phyloP scores from a whole-genome alignment of 2,797 vertebrate species.

The Adrianichthys oophorus region DNA sequence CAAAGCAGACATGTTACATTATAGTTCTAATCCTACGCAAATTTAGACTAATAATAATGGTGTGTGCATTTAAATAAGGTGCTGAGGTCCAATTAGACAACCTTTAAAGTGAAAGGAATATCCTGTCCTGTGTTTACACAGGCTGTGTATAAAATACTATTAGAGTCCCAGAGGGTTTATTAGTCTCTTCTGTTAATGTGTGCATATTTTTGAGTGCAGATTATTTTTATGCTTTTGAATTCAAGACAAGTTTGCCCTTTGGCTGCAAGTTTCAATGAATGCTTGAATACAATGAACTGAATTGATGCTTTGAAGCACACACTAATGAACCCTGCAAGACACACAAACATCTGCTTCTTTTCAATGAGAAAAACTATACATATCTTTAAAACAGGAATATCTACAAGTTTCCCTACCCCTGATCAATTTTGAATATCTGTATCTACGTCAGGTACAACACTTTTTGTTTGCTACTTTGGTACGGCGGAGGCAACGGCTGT shows the following conservation, averaged over 20 bases:
- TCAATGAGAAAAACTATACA: constrained; percentile 12
- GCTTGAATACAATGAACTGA: constrained; percentile 53
- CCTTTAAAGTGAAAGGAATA: constrained; percentile 37
- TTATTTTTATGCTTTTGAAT: constrained; percentile 38
- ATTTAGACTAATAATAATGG: constrained; percentile 12
- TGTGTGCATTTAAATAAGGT: not conserved
- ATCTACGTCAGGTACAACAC: too few species aligned
- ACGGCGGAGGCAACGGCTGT: too few species aligned
- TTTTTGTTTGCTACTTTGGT: too few species aligned
- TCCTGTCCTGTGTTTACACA: constrained; percentile 29
- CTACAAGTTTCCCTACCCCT: too few species aligned
- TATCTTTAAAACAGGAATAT: not conserved
- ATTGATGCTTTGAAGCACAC: constrained; percentile 30
- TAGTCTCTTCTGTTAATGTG: constrained; percentile 5
- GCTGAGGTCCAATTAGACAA: constrained; percentile 17
- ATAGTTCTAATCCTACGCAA: constrained; percentile 4
- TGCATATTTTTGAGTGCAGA: not conserved
- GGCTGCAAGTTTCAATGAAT: constrained; percentile 46
- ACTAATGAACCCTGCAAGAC: constrained; percentile 13
- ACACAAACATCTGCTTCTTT: constrained; percentile 10
- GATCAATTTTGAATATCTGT: too few species aligned
- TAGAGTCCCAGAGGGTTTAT: constrained; percentile 43
- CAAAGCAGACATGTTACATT: not conserved
- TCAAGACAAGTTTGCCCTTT: constrained; percentile 37
- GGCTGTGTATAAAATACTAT: constrained; percentile 25